Evolutionary conservation across 2,888 invertebrate species (phyloP).

Genomic region (Mythimna loreyi): DNA sequence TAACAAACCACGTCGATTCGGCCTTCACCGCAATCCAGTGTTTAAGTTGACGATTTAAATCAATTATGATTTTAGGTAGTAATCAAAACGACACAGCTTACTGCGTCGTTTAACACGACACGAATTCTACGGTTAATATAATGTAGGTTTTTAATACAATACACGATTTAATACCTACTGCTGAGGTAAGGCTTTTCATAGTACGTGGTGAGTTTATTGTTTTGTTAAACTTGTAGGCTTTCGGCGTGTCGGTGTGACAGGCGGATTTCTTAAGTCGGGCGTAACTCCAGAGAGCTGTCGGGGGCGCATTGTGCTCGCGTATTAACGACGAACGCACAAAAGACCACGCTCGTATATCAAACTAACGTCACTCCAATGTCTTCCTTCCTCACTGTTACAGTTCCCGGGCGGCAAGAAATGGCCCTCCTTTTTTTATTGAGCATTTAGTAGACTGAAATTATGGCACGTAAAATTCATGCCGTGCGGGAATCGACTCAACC

Average conservation of each 20-base stretch:
- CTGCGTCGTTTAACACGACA: not conserved
- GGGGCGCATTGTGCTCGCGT: slow-evolving; percentile 84
- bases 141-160: not conserved
- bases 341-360: slow-evolving; percentile 89
- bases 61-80: not conserved
- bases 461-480: slow-evolving; percentile 82
- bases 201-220: slow-evolving; percentile 12
- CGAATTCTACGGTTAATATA: not conserved
- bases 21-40: slow-evolving; percentile 11
- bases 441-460: slow-evolving; percentile 85
- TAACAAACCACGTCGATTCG: slow-evolving; percentile 15
- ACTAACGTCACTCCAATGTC: slow-evolving; percentile 90
- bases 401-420: slow-evolving; percentile 82
- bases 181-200: not conserved
- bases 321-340: slow-evolving; percentile 89
- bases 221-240: slow-evolving; percentile 56
- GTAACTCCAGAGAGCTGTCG: slow-evolving; percentile 83
- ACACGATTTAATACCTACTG: not conserved
- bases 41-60: slow-evolving; percentile 18
- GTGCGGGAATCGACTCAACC: slow-evolving; percentile 62
- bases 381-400: slow-evolving; percentile 88
- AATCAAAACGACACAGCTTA: not conserved
- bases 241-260: slow-evolving; percentile 72
- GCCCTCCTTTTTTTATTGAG: slow-evolving; percentile 86
- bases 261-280: slow-evolving; percentile 81